Evolutionary conservation across 2,888 invertebrate genomes (phyloP).

Genomic region (Clivina fossor): DNA sequence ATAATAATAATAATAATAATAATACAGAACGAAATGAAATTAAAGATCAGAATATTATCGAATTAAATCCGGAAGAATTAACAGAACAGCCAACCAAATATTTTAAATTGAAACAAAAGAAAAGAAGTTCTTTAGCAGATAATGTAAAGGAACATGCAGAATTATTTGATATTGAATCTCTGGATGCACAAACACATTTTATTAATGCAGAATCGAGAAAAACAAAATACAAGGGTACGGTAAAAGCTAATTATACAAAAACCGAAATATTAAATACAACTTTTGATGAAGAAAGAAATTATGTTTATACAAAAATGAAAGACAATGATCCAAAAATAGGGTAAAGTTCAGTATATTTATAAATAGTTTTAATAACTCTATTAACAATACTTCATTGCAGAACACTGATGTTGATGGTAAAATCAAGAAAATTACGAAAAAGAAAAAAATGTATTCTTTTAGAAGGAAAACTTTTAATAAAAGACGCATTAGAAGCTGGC

Average conservation of each 20-base stretch:
- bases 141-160: constrained; percentile 17
- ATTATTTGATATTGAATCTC: constrained; percentile 10
- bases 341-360: too few species aligned
- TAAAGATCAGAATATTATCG: constrained; percentile 23
- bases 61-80: constrained; percentile 20
- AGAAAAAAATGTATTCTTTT: constrained; percentile 64
- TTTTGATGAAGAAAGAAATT: constrained; percentile 58
- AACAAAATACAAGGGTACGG: too few species aligned
- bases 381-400: constrained; percentile 50
- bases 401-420: constrained; percentile 60
- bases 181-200: constrained; percentile 10
- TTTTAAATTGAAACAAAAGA: constrained; percentile 10
- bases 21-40: too few species aligned
- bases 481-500: constrained; percentile 75
- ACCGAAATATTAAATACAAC: constrained; percentile 54
- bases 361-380: not conserved
- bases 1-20: too few species aligned
- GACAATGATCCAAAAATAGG: constrained; percentile 63
- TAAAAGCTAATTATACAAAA: constrained; percentile 47
- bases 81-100: constrained; percentile 14
- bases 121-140: constrained; percentile 4
- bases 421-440: constrained; percentile 61
- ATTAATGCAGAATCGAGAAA: constrained; percentile 45
- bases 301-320: constrained; percentile 63
- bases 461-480: constrained; percentile 80